A percentile compares a stretch with the other conserved stretches of the same genome.
Evolutionary conservation across 2,888 invertebrate species (phyloP).

Genomic region (Molorchus minor): DNA sequence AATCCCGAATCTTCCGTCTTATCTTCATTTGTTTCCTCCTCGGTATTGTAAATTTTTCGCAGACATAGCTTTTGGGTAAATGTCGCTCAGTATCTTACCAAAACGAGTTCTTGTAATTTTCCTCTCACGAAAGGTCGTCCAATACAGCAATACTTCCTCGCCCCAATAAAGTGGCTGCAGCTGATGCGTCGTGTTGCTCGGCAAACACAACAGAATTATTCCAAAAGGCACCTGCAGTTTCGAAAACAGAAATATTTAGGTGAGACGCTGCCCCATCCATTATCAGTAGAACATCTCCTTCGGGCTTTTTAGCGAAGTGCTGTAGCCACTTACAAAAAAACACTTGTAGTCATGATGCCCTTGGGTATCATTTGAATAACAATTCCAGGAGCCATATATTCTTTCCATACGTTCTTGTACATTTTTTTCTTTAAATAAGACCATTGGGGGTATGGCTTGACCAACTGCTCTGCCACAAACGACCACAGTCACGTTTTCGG

Average conservation of each 20-base stretch:
- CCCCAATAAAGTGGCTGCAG: slow-evolving; percentile 6
- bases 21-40: slow-evolving; percentile 15
- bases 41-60: slow-evolving; percentile 9
- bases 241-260: not conserved
- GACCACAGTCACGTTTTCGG: not conserved
- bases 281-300: no score
- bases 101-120: not conserved
- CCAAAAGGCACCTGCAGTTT: not conserved
- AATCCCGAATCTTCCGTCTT: slow-evolving; percentile 1
- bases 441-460: not conserved
- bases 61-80: slow-evolving; percentile 5
- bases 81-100: not conserved
- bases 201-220: not conserved
- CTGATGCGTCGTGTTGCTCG: not conserved
- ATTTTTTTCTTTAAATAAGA: not conserved
- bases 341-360: not conserved
- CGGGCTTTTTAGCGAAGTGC: no score
- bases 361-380: not conserved
- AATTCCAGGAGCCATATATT: not conserved
- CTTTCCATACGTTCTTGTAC: not conserved
- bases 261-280: not conserved
- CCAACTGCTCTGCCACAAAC: not conserved
- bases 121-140: slow-evolving; percentile 4
- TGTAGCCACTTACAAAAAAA: not conserved
- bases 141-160: slow-evolving; percentile 4